phyloP scores from a whole-genome alignment of 2,888 invertebrate species.

The Rhorus exstirpatorius region DNA sequence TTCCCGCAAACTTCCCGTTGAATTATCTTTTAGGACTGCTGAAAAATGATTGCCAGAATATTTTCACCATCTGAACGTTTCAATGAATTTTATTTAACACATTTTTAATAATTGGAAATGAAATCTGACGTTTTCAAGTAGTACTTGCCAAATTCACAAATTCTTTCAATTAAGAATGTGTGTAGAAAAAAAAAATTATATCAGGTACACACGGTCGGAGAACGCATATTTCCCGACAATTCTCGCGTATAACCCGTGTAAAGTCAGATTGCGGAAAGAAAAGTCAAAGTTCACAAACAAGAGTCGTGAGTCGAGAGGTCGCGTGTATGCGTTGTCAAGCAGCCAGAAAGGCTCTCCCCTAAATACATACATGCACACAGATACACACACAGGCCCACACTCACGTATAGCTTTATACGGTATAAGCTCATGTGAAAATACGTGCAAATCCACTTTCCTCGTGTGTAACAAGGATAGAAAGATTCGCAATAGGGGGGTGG shows the following conservation, averaged over 20 bases:
- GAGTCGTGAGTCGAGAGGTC: conserved; percentile 26
- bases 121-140: too few species aligned
- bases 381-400: background rate
- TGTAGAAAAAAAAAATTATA: conserved; percentile 4
- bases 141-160: too few species aligned
- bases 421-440: conserved; percentile 37
- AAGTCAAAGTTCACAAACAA: conserved; percentile 42
- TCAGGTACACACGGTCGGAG: background rate
- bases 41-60: too few species aligned
- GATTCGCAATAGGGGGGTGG: conserved; percentile 17
- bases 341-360: conserved; percentile 51
- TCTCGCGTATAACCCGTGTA: background rate
- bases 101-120: background rate
- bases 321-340: conserved; percentile 44
- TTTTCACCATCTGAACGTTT: background rate
- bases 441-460: conserved; percentile 36
- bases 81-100: background rate
- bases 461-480: conserved; percentile 38
- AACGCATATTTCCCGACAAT: background rate
- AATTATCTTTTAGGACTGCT: background rate
- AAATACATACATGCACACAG: background rate
- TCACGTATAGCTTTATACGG: conserved; percentile 9
- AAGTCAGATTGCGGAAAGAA: conserved; percentile 28
- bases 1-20: background rate
- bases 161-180: background rate